Conservation (phyloP, 2,888 invertebrate species). For the Drosophila hamatofila region DNA sequence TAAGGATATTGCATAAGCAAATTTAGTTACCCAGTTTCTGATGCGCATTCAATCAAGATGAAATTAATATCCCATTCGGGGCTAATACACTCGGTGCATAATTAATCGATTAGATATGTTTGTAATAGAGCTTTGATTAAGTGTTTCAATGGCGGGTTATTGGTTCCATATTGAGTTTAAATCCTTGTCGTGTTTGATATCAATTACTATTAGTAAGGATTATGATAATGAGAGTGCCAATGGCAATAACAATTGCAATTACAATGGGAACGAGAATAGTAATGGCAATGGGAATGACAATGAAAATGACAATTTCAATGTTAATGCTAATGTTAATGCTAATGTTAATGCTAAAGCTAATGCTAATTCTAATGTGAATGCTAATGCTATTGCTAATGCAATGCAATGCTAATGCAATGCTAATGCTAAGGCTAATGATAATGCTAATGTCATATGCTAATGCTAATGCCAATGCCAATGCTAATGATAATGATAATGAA, state of each 20-base stretch:
- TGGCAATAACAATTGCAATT: background rate
- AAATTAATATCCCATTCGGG: background rate
- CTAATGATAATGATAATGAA: background rate
- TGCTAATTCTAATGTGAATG: background rate
- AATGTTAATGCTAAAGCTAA: background rate
- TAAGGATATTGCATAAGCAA: background rate
- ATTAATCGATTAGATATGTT: constrained; percentile 7
- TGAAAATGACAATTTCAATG: background rate
- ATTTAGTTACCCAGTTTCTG: background rate
- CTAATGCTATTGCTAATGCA: background rate
- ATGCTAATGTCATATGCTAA: background rate
- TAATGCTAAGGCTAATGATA: background rate
- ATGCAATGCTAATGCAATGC: background rate
- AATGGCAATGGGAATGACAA: background rate
- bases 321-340: background rate
- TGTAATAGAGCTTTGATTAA: constrained; percentile 5
- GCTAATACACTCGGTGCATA: background rate
- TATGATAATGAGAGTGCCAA: background rate
- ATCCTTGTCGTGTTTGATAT: background rate
- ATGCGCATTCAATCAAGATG: constrained; percentile 3
- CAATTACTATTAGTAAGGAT: background rate
- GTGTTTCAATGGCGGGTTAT: background rate
- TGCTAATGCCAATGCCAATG: background rate
- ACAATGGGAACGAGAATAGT: background rate
- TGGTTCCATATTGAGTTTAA: background rate